phyloP scores from a whole-genome alignment of 2,888 invertebrate genomes.

The Eupithecia dodoneata region DNA sequence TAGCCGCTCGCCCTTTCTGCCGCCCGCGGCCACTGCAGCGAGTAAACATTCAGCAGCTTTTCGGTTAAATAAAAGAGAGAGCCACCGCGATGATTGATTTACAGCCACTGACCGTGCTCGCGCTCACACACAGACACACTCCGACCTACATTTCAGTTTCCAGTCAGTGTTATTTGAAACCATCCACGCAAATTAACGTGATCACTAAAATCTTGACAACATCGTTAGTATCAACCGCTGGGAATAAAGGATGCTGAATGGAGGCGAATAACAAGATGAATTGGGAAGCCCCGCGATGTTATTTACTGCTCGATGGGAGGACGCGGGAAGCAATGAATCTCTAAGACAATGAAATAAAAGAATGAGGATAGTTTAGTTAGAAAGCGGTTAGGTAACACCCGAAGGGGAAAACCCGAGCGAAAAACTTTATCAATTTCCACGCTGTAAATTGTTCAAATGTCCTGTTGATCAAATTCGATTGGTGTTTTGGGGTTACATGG shows the following conservation, averaged over 20 bases:
- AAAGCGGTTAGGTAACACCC: not conserved
- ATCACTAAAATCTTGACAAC: conserved; percentile 6
- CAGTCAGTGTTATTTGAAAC: not conserved
- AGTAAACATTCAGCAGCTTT: conserved; percentile 22
- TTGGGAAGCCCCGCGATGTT: conserved; percentile 11
- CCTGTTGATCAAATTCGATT: not conserved
- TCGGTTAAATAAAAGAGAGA: conserved; percentile 17
- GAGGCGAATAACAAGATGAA: conserved; percentile 15
- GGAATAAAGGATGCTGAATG: conserved; percentile 17
- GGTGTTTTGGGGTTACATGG: not conserved
- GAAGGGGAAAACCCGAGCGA: not conserved
- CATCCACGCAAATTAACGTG: not conserved
- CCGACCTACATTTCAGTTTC: conserved; percentile 1
- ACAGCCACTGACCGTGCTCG: not conserved
- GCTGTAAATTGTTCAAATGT: not conserved
- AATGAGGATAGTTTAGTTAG: conserved; percentile 7
- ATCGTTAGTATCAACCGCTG: conserved; percentile 4
- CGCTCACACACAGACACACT: not conserved
- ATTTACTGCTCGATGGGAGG: conserved; percentile 12
- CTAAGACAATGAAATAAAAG: conserved; percentile 11
- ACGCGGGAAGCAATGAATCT: not conserved
- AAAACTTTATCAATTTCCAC: not conserved
- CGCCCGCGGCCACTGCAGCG: not conserved
- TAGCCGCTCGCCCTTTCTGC: not conserved
- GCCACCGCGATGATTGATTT: conserved; percentile 20